phyloP scores from a whole-genome alignment of 2,888 invertebrate species.

The Morpho helenor region DNA sequence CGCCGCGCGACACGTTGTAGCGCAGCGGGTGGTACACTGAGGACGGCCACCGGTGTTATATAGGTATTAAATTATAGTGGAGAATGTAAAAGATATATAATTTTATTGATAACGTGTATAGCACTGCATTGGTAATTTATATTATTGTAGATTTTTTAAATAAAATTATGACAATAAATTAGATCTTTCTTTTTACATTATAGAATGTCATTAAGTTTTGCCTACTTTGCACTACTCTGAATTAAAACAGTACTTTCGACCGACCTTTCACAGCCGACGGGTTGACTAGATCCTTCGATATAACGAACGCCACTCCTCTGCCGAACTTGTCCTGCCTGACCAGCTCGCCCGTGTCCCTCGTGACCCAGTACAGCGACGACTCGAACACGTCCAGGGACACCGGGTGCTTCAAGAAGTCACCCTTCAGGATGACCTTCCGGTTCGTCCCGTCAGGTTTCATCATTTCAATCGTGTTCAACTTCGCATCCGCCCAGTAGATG shows the following conservation, averaged over 20 bases:
- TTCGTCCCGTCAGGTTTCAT: constrained; percentile 90
- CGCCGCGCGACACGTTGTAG: constrained; percentile 85
- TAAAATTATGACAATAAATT: no score
- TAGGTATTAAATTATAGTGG: no score
- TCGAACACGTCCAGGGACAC: constrained; percentile 96
- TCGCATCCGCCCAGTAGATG: constrained; percentile 97
- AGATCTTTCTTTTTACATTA: no score
- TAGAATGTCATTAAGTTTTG: no score
- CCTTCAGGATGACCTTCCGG: constrained; percentile 84
- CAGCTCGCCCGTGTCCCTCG: constrained; percentile 91
- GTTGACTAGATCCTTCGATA: constrained; percentile 90
- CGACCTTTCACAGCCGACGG: constrained; percentile 91
- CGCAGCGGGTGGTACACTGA: constrained; percentile 89
- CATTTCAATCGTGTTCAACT: constrained; percentile 92
- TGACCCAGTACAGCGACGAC: constrained; percentile 95
- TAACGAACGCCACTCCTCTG: constrained; percentile 90
- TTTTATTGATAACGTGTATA: no score
- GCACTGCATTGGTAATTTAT: no score
- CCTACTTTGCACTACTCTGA: no score
- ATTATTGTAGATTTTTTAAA: no score
- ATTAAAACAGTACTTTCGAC: not conserved
- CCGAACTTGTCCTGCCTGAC: constrained; percentile 98
- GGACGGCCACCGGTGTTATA: no score
- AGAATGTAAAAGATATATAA: no score
- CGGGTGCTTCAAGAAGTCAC: constrained; percentile 88